A percentile compares a stretch with the other conserved stretches of the same genome.
Evolutionary conservation across 2,113 vertebrate species (phyloP).

Genomic region (Rutilus rutilus): DNA sequence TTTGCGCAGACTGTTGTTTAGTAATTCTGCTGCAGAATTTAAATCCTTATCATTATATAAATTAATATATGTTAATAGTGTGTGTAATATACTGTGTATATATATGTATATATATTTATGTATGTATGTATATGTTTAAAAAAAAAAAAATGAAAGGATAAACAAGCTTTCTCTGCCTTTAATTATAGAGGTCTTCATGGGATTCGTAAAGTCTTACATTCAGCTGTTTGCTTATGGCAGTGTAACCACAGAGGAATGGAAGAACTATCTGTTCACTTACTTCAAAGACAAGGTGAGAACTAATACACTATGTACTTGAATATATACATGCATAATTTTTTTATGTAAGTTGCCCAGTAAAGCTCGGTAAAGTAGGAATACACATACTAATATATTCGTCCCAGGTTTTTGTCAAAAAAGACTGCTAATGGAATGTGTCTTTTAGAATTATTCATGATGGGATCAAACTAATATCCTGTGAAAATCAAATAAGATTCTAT

Average conservation of each 20-base stretch:
- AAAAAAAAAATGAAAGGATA: not conserved
- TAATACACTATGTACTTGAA: not conserved
- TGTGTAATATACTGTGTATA: too few species aligned
- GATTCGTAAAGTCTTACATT: slow-evolving; percentile 93
- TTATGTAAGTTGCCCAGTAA: not conserved
- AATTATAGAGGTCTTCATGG: slow-evolving; percentile 89
- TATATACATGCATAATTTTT: not conserved
- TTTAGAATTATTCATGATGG: not conserved
- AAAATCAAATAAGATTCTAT: not conserved
- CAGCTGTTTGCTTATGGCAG: slow-evolving; percentile 90
- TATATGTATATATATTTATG: too few species aligned
- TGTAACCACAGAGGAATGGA: slow-evolving; percentile 90
- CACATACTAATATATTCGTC: not conserved
- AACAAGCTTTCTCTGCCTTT: slow-evolving; percentile 6
- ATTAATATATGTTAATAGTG: not conserved
- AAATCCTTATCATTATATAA: not conserved
- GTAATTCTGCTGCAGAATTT: not conserved
- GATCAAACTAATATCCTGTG: not conserved
- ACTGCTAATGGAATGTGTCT: not conserved
- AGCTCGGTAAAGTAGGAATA: not conserved
- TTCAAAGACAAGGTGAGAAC: slow-evolving; percentile 90
- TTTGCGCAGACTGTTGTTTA: not conserved
- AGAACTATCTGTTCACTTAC: slow-evolving; percentile 89
- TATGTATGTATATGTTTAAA: too few species aligned
- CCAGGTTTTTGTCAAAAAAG: not conserved